Evolutionary conservation across 2,113 vertebrate species (phyloP), one percentile per base, ranked within the genome.

Genomic region (Gnathonemus longibarbis): DNA sequence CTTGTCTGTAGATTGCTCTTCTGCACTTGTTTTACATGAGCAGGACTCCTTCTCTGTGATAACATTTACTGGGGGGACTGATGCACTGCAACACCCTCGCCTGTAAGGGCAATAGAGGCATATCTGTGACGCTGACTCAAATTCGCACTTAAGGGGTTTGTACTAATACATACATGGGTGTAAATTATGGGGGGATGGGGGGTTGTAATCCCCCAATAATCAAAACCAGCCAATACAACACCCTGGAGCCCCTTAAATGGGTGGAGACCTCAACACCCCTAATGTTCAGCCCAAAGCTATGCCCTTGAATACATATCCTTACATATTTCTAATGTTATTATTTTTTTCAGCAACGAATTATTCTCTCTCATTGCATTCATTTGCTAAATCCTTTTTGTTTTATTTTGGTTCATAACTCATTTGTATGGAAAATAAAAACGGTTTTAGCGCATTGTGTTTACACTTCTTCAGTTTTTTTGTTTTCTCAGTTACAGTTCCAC

Each of bases 1-100:
- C 94, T 93, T 90, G 88, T 89, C 91, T 88, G 84, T 90, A 93
- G 93, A 94, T 94, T 95, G 93, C 90, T 93, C 93, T 93, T 90
- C 92, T 80, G 35, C 50, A 70, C 89, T 92, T 94, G 91, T 92
- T 92, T 89, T 92, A 89, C 92, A 92, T 88, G 91, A 89, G 27
- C 45, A 45, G 91, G 91, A 91, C 93, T 92, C 92, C 91, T 92
- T 93, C 92, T 94, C 94, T 94, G 91, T 92, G 95, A 95, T 94
- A 95, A 95, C 94, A 93, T 94, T 96, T 95, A 93, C 94, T 91
- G 91, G 91, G 90, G 92, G 90, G 91, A 92, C 95, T 93, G 93
- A 94, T 94, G 93, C 93, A 91, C 94, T 13, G 88, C 83, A 53
- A 91, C 93, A 91, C 92, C 91, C 93, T 93, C 92, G 91, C 92